These are phyloP conservation scores for Tamandua tetradactyla DNA, from an alignment of 2,797 vertebrate species.

Conservation along the genomic window DNA sequence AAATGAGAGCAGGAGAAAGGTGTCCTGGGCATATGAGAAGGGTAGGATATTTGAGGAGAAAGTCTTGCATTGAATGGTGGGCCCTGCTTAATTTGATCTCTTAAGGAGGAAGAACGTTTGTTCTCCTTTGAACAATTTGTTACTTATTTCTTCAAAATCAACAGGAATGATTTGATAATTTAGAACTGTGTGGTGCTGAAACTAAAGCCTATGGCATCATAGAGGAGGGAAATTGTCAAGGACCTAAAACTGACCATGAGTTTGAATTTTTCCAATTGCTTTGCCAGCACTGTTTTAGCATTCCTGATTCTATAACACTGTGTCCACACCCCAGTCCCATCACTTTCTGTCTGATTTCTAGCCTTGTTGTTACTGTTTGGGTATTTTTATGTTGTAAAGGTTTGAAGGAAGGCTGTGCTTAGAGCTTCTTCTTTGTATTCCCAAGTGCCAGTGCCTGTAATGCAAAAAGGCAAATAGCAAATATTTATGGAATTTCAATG, in stretches of 20 bases:
- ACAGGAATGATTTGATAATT: background rate
- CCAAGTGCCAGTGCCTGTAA: background rate
- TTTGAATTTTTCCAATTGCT: background rate
- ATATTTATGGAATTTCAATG: background rate
- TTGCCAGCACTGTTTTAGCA: background rate
- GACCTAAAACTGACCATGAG: background rate
- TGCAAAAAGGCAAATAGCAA: background rate
- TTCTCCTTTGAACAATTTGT: background rate
- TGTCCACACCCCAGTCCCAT: background rate
- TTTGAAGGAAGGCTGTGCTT: background rate
- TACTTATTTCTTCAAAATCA: constrained; percentile 3
- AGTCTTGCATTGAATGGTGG: background rate
- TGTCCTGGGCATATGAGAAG: background rate
- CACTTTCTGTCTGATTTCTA: background rate
- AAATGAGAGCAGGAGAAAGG: background rate
- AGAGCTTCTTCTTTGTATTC: background rate
- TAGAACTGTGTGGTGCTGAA: background rate
- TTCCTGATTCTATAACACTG: background rate
- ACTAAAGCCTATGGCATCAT: background rate
- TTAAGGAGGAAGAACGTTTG: background rate
- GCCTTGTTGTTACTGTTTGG: background rate
- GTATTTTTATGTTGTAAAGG: background rate
- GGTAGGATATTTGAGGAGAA: background rate
- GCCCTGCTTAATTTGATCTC: background rate
- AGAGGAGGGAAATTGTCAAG: background rate